These are phyloP conservation scores for Metaphire vulgaris DNA, from an alignment of 1,140 invertebrate species.

Conservation along the genomic window DNA sequence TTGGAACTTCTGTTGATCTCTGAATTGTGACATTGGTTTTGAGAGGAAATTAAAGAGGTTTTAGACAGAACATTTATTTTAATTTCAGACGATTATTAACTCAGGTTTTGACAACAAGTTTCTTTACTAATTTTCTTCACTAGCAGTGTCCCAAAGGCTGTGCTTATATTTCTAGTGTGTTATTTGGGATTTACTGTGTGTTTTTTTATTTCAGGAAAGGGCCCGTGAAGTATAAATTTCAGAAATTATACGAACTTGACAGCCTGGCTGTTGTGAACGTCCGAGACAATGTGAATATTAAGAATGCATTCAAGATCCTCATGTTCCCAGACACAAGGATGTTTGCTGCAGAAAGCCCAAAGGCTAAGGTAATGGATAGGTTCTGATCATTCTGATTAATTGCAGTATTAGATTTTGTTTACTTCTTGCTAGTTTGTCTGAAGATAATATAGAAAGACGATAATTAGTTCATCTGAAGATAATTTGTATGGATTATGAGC, in stretches of 20 bases:
- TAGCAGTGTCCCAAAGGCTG: too few relatives aligned
- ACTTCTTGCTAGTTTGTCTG: too few relatives aligned
- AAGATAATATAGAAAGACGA: too few relatives aligned
- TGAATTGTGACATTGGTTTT: too few relatives aligned
- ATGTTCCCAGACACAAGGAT: conserved; percentile 88
- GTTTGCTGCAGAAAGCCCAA: conserved; percentile 79
- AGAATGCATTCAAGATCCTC: conserved; percentile 86
- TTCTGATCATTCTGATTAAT: background rate
- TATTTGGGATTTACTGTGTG: too few relatives aligned
- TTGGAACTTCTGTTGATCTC: conserved; percentile 11
- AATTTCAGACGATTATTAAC: too few relatives aligned
- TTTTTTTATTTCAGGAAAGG: conserved; percentile 63
- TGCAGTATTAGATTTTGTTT: background rate
- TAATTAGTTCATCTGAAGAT: too few relatives aligned
- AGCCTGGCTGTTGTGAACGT: conserved; percentile 92
- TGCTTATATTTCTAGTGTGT: too few relatives aligned
- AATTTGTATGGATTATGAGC: background rate
- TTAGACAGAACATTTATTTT: too few relatives aligned
- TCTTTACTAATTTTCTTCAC: too few relatives aligned
- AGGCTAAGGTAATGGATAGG: conserved; percentile 60
- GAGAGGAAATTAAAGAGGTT: too few relatives aligned
- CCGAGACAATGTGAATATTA: conserved; percentile 76
- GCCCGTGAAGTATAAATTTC: conserved; percentile 78
- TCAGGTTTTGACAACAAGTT: too few relatives aligned
- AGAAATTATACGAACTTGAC: conserved; percentile 81